Percentiles rank a stretch among this genome's conserved stretches.
These are phyloP conservation scores for Brachymystax lenok DNA, from an alignment of 2,797 vertebrate species.

Conservation along the genomic window DNA sequence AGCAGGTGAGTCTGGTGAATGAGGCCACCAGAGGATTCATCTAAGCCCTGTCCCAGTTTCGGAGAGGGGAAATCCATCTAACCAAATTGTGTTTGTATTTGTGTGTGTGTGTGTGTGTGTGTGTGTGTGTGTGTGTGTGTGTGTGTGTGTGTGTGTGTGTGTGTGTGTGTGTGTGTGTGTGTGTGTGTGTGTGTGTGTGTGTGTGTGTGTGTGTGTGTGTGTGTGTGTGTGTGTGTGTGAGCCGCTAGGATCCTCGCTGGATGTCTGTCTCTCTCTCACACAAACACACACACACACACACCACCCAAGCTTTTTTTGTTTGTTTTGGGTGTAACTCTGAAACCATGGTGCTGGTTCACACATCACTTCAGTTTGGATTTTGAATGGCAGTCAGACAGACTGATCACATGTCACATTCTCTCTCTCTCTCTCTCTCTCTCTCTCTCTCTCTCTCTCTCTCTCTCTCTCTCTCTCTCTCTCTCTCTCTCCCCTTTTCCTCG, in stretches of 20 bases:
- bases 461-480: conserved; percentile 10
- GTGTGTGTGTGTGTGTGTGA: conserved; percentile 2
- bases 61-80: conserved; percentile 50
- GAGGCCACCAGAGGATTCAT: conserved; percentile 26
- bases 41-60: conserved; percentile 36
- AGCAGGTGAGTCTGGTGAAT: conserved; percentile 34
- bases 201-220: no score
- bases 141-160: no score
- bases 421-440: conserved; percentile 19
- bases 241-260: conserved; percentile 24
- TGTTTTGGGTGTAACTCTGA: conserved; percentile 78
- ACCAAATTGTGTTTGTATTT: conserved; percentile 26
- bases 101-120: conserved; percentile 16
- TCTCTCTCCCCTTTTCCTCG: conserved; percentile 21
- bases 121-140: no score
- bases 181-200: no score
- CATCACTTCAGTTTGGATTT: conserved; percentile 60
- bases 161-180: no score
- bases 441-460: conserved; percentile 30
- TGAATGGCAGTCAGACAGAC: conserved; percentile 61
- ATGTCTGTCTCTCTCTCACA: conserved; percentile 13
- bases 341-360: conserved; percentile 76
- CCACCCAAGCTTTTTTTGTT: conserved; percentile 68
- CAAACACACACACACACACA: conserved; percentile 39
- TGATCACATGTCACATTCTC: conserved; percentile 37